phyloP scores from a whole-genome alignment of 1,140 invertebrate species.

The Homarus americanus region DNA sequence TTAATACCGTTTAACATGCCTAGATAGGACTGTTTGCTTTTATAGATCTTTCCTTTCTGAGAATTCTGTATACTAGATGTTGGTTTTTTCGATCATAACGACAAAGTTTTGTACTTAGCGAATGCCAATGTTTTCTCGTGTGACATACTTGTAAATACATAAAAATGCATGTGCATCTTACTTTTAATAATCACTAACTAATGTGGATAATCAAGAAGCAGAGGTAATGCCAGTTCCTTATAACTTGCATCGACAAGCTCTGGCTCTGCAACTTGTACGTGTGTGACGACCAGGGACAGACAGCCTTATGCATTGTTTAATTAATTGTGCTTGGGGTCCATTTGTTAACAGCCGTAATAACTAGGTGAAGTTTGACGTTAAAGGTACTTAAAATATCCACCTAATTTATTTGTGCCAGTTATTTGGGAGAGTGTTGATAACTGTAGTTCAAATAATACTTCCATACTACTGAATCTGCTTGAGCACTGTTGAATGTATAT shows the following conservation, averaged over 20 bases:
- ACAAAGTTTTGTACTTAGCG: neutral
- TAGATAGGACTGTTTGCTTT: neutral
- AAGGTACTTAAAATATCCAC: neutral
- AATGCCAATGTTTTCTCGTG: neutral
- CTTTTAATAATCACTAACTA: neutral
- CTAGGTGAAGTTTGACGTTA: constrained; percentile 1
- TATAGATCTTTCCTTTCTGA: neutral
- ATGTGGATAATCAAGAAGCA: neutral
- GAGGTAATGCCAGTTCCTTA: neutral
- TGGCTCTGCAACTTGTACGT: neutral
- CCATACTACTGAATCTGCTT: neutral
- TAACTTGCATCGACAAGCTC: neutral
- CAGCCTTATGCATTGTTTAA: constrained; percentile 4
- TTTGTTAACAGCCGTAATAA: neutral
- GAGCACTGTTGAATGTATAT: constrained; percentile 9
- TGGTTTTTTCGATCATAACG: neutral
- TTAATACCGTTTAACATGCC: neutral
- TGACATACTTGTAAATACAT: neutral
- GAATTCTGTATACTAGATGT: neutral
- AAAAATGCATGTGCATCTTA: neutral
- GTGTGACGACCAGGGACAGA: neutral
- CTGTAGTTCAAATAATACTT: constrained; percentile 38
- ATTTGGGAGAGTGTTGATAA: constrained; percentile 18
- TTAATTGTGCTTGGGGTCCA: constrained; percentile 1
- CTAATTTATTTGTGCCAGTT: constrained; percentile 24